Base-by-base conservation (phyloP, 2,888 invertebrate genomes). In the Sinopyrophorus schimmeli region DNA sequence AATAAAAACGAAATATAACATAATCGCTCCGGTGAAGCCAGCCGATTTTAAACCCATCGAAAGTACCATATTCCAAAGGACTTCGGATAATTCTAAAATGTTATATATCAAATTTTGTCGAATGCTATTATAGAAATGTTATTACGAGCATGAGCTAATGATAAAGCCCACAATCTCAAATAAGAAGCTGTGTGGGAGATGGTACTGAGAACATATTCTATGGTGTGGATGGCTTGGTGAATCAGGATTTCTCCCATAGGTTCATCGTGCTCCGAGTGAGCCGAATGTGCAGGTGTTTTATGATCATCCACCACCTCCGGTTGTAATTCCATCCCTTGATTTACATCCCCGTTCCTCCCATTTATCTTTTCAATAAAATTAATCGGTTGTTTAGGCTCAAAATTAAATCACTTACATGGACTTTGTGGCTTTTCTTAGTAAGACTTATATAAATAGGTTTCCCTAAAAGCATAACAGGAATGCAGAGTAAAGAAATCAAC, bases 101-200 rank as follows among this genome's bases (percentile, higher is more conserved):
- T n/a, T n/a, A n/a, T n/a, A n/a, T n/a, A n/a, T n/a, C n/a, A n/a
- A n/a, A n/a, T n/a, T 30, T 10, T 20, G 11, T 21, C 2, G 7
- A 18, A 35, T 24, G 5, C n/a, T 23, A 6, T 23, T 17, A 38
- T 38, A 7, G 9, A 7, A 3, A 15, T 34, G 21, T 40, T 83
- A 86, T 80, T 79, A 92, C 92, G 92, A 52, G 92, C 90, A 76
- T 97, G 97, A 61, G 97, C 97, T 51, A 97, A 79, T 31, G 95
- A 95, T 61, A 98, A 75, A 5, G 97, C 97, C 97, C 97, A 97
- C 55, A 98, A 78, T 64, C 97, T 90, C 26, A 97, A 81, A 71
- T 97, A 97, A 0, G 95, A 96, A 1, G 97, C 97, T 0, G 97
- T 97, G 70, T 98, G 95, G 0, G 96, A 96, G 58, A 98, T 87